These are phyloP conservation scores for Drosophila kanekoi DNA, from an alignment of 2,888 invertebrate species.

Conservation along the genomic window DNA sequence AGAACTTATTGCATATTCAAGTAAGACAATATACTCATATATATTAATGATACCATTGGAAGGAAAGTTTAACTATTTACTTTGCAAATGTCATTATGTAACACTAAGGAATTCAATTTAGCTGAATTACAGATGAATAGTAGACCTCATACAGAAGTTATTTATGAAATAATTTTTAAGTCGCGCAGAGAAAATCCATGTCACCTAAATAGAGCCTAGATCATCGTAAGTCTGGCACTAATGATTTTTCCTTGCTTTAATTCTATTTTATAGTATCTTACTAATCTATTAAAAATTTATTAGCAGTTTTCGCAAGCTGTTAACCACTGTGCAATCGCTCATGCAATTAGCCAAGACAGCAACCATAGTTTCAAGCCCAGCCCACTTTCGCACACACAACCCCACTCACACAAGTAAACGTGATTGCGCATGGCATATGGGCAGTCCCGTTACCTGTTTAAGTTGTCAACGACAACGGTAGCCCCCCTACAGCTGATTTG, in stretches of 20 bases:
- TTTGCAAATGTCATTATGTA: too few relatives aligned
- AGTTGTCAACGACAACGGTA: constrained; percentile 67
- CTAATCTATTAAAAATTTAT: background rate
- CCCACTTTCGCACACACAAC: constrained; percentile 57
- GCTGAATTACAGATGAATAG: too few relatives aligned
- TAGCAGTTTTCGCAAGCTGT: background rate
- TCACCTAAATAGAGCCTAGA: too few relatives aligned
- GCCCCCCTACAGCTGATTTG: constrained; percentile 25
- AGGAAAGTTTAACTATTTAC: too few relatives aligned
- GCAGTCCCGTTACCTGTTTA: constrained; percentile 77
- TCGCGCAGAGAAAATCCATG: too few relatives aligned
- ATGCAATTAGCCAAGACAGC: constrained; percentile 64
- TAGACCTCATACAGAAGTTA: too few relatives aligned
- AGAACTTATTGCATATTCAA: too few relatives aligned
- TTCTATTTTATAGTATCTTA: background rate
- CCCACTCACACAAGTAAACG: constrained; percentile 35
- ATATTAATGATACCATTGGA: too few relatives aligned
- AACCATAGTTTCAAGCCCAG: constrained; percentile 77
- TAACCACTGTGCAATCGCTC: constrained; percentile 54
- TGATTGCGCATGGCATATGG: constrained; percentile 71
- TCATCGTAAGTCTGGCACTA: too few relatives aligned
- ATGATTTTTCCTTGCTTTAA: background rate
- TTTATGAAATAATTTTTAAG: too few relatives aligned
- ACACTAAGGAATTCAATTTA: too few relatives aligned
- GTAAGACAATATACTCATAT: too few relatives aligned